Base-by-base conservation (phyloP, 2,113 vertebrate genomes). In the Pholis gunnellus region DNA sequence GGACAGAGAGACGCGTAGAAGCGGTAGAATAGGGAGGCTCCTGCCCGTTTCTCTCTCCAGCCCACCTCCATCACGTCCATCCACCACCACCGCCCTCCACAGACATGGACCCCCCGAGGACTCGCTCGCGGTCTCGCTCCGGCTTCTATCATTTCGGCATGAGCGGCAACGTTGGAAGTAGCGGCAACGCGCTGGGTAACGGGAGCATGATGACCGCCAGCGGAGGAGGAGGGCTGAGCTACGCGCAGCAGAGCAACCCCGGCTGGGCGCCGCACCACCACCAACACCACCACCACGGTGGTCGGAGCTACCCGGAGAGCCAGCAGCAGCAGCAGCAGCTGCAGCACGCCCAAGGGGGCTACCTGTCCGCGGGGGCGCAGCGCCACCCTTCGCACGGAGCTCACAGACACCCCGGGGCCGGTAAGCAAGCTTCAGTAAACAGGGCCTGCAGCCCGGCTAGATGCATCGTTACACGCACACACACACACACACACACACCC, bases 81-180 rank as follows among this genome's bases (percentile, higher is more conserved):
- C 92, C 93, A 84, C 89, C 93, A 84, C 89, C 87, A 70, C 87
- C 93, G 85, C 75, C 91, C 56, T 65, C 89, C 52, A 76, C 90
- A 69, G 89, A 89, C 88, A 95, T 94, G 89, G 95, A 96, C 88
- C 95, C 96, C 88, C 95, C 95, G 31, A 95, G 96, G 94, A 96
- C 95, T 78, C 94, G 96, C 46, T 95, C 95, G 22, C 95, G 95
- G 50, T 96, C 94, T 82, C 90, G 96, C 54, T 96, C 95, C 57
- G 96, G 96, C 87, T 96, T 96, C 88, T 95, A 93, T 81, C 94
- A 95, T 90, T 94, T 94, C 79, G 89, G 89, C 75, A 85, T 90
- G 81, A 95, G 84, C 84, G 90, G 89, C 38, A 88, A 83, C 82
- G 86, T 90, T 34, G 93, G 90, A 44, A 79, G 74, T 77, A 87